Conservation (phyloP, 2,113 vertebrate genomes). For the Pachyramphus minor region DNA sequence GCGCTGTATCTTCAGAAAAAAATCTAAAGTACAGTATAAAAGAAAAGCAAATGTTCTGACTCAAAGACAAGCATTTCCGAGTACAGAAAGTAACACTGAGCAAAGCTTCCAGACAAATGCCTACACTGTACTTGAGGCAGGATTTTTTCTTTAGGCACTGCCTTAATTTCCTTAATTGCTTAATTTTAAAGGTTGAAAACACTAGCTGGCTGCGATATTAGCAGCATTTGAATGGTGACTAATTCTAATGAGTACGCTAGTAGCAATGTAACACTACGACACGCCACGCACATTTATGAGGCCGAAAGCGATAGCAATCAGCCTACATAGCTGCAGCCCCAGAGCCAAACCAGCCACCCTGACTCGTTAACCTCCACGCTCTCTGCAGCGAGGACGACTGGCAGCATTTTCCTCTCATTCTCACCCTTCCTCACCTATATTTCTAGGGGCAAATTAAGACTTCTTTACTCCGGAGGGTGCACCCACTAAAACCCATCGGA, state of each 20-base stretch:
- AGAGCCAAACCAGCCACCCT: background rate
- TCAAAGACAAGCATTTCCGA: background rate
- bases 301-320: background rate
- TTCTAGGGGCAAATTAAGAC: background rate
- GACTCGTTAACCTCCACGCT: background rate
- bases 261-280: background rate
- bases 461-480: background rate
- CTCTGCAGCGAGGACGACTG: background rate
- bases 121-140: background rate
- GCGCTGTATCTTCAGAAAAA: background rate
- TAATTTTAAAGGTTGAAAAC: background rate
- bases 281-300: background rate
- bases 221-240: background rate
- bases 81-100: background rate
- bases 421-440: background rate
- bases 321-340: background rate
- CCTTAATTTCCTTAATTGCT: background rate
- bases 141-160: background rate
- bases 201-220: background rate
- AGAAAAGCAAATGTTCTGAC: background rate
- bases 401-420: background rate
- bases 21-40: background rate
- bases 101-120: background rate
- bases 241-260: background rate
- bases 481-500: background rate